phyloP scores from a whole-genome alignment of 2,797 vertebrate species.

The Orientallactaga sibirica region DNA sequence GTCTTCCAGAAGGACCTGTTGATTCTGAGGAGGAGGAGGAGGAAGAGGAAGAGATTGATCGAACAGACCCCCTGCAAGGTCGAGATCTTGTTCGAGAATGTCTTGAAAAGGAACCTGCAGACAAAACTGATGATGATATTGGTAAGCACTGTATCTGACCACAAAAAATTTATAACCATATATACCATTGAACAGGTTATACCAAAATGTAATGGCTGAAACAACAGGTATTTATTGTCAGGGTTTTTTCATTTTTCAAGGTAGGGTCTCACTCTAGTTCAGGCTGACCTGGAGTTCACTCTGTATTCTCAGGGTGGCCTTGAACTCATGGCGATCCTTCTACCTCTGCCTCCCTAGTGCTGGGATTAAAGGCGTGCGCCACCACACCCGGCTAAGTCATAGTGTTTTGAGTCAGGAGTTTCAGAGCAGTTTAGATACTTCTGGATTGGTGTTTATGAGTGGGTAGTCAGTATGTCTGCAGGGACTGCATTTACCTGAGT shows the following conservation, averaged over 20 bases:
- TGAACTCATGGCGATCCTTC: no score
- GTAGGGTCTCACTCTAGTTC: no score
- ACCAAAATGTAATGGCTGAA: not conserved
- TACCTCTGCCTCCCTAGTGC: no score
- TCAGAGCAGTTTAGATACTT: not conserved
- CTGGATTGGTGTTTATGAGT: not conserved
- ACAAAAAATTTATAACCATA: conserved; percentile 48
- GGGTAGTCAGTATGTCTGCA: not conserved
- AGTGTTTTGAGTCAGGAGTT: conserved; percentile 41
- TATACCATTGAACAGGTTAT: conserved; percentile 31
- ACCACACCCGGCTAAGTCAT: not conserved
- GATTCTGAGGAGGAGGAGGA: conserved; percentile 99
- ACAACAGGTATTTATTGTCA: conserved; percentile 1
- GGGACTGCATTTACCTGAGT: not conserved
- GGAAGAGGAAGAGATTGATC: conserved; percentile 97
- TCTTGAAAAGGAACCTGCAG: conserved; percentile 97
- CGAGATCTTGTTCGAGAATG: conserved; percentile 97
- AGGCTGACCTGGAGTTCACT: no score
- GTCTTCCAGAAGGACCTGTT: conserved; percentile 96
- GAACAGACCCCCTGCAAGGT: conserved; percentile 94
- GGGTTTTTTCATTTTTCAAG: no score
- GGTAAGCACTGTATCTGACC: conserved; percentile 88
- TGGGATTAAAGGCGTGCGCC: no score
- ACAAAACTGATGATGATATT: conserved; percentile 97
- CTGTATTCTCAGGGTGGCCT: no score